A percentile compares a stretch with the other conserved stretches of the same genome.
Conservation (phyloP, 2,113 vertebrate genomes). For the Bos indicus region DNA sequence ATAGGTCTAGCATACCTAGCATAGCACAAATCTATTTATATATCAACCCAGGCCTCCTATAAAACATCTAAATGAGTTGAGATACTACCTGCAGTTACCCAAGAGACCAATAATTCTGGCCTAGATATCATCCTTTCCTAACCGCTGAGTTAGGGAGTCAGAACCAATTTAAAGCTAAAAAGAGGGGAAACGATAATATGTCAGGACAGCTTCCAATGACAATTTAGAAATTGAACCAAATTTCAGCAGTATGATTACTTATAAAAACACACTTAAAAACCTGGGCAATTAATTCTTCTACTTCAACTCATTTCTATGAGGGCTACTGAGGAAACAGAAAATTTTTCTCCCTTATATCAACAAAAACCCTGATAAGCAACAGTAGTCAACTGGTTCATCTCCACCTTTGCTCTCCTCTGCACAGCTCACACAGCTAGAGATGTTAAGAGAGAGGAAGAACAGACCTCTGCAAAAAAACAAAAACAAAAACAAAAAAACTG, state of each 20-base stretch:
- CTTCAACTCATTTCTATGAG: slow-evolving; percentile 4
- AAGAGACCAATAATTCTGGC: not conserved
- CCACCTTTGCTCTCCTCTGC: not conserved
- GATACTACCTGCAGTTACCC: not conserved
- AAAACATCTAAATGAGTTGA: slow-evolving; percentile 10
- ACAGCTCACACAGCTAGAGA: not conserved
- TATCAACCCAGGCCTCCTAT: not conserved
- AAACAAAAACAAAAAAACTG: not conserved
- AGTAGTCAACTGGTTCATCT: not conserved
- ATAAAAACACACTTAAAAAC: slow-evolving; percentile 12
- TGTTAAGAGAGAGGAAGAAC: not conserved
- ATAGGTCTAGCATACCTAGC: not conserved
- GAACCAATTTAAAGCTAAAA: not conserved
- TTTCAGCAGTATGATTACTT: not conserved
- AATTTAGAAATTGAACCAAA: not conserved
- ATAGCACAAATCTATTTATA: not conserved
- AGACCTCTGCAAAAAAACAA: not conserved
- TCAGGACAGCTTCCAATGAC: not conserved
- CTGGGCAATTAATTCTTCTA: not conserved
- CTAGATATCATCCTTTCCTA: not conserved
- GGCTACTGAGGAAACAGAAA: not conserved
- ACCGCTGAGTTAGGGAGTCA: not conserved
- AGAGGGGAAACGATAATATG: not conserved
- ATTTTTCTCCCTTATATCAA: not conserved
- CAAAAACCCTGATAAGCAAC: not conserved